Evolutionary conservation across 2,113 vertebrate species (phyloP), one percentile per base, ranked within the genome.

Genomic region (Tiliqua scincoides): DNA sequence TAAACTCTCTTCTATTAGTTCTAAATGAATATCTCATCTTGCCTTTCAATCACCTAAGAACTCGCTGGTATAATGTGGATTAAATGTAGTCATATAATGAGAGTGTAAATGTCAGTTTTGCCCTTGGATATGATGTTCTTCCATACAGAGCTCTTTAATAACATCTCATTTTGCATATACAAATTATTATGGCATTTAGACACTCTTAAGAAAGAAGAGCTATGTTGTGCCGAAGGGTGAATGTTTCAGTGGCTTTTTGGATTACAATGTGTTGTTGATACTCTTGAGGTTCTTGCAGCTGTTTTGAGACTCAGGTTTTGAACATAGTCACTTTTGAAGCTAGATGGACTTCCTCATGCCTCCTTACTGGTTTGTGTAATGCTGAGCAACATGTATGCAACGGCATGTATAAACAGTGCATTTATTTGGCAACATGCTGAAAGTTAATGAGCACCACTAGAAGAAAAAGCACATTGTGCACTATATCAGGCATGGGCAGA

Each of bases 1-100:
- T 94, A 93, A 94, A 90, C 52, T 2, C 61, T 12, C 73, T 85
- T 94, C 92, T 72, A 90, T 94, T 95, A 93, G 89, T 84, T 93
- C 23, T 77, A 91, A 89, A 95, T 92, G 93, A 92, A 87, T 40
- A 5, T 72, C 85, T 78, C 71, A 76, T 87, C 91, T 89, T 94
- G 74, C 81, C 9, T 90, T 91, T 0, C 0, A 93, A 93, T 82
- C 57, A 67, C 91, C 27, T 88, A 81, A 94, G 79, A 67, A 35
- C 54, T 84, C 91, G 2, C 10, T 76, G 74, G 74, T 63, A 79
- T 92, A 90, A 89, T 88, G 79, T 9, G 87, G 86, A 91, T 93
- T 92, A 89, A 84, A 90, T 92, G 91, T 91, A 83, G 61, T 88
- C 76, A 15, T 61, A 21, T 93, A 92, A 92, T 85, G 79, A 88